phyloP scores from a whole-genome alignment of 2,113 vertebrate genomes.

The Tragelaphus scriptus region DNA sequence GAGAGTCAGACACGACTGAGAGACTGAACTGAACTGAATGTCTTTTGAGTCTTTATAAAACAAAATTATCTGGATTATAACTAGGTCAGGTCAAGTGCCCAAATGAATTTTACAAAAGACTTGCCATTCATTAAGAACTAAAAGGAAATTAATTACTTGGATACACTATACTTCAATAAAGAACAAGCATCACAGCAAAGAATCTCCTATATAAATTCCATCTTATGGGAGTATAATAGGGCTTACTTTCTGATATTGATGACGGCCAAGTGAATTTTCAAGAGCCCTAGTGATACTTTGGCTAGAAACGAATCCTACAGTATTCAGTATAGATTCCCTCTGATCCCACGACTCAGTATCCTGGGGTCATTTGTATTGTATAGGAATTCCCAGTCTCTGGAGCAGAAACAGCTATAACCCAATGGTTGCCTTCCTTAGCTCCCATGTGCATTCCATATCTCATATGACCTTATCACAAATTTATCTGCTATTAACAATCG shows the following conservation, averaged over 20 bases:
- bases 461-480: neutral
- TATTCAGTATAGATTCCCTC: neutral
- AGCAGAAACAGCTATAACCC: neutral
- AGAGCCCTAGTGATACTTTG: neutral
- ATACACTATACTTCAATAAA: neutral
- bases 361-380: neutral
- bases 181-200: neutral
- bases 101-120: slow-evolving; percentile 1
- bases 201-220: neutral
- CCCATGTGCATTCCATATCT: neutral
- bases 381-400: neutral
- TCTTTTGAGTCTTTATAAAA: neutral
- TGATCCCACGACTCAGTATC: neutral
- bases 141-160: neutral
- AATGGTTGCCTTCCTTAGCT: neutral
- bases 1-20: too few species aligned
- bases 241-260: neutral
- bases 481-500: neutral
- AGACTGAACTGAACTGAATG: neutral
- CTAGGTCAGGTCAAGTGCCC: neutral
- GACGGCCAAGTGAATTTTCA: neutral
- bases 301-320: neutral
- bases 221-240: neutral
- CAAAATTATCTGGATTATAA: neutral
- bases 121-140: neutral